Base-by-base conservation (phyloP, 2,113 vertebrate species). In the Apodemus sylvaticus region DNA sequence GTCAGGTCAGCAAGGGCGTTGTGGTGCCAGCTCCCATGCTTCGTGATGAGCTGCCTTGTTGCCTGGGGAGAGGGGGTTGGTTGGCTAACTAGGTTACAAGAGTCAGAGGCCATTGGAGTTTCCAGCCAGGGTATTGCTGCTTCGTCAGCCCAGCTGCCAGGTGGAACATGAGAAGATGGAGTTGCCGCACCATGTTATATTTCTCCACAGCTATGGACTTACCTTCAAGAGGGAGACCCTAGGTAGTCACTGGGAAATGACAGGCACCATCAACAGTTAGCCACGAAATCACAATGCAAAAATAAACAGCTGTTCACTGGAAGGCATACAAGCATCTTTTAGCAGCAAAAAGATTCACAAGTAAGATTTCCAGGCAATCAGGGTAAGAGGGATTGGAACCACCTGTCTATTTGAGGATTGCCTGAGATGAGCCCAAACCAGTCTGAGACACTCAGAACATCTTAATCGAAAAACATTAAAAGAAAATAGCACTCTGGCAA, bases 211-310 rank as follows among this genome's bases (percentile, higher is more conserved):
- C 7, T 7, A 9, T 4, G 1, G 17, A 1, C 4, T 60, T 34
- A 64, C 64, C 45, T 17, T 70, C 26, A 29, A 7, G 16, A 83
- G 39, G 5, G 4, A 20, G 62, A 66, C 17, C 16, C 34, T 79
- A 89, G 60, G 36, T 96, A 81, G 82, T 36, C 71, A n/a, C 55
- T 4, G 60, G 73, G 22, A 78, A 82, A 66, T n/a, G 71, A 88
- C 66, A 77, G 36, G 79, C 31, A 3, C 10, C n/a, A 60, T 74
- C 39, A 29, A 55, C 17, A 86, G 55, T 48, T 42, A 81, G 68
- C 55, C 74, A 51, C 34, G 26, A 93, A 93, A 89, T 53, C 89
- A 86, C 66, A 51, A 74, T 89, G 39, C 71, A 45, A 60, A 91
- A 58, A n/a, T 3, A 39, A 77, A 62, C 14, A 20, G 51, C 34